phyloP scores from a whole-genome alignment of 2,888 invertebrate species.

The Tricholauxania praeusta region DNA sequence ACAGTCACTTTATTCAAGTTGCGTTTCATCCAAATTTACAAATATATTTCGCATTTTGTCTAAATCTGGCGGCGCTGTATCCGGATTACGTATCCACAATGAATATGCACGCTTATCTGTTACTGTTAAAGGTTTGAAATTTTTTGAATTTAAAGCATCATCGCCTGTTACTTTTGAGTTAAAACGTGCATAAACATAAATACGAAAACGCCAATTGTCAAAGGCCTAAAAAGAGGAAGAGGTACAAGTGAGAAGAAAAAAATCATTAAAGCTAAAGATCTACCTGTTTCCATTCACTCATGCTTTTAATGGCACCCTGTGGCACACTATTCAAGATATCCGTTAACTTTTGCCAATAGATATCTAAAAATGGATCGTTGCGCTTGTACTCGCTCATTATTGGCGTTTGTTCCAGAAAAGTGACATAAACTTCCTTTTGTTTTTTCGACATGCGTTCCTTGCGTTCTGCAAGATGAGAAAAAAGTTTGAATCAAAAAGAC shows the following conservation, averaged over 20 bases:
- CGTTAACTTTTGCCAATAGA: constrained; percentile 61
- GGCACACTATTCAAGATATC: constrained; percentile 61
- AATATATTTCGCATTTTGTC: constrained; percentile 65
- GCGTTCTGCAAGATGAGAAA: constrained; percentile 52
- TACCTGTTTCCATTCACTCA: constrained; percentile 60
- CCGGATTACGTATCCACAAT: constrained; percentile 64
- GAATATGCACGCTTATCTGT: constrained; percentile 63
- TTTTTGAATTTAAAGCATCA: constrained; percentile 60
- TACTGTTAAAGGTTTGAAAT: constrained; percentile 61
- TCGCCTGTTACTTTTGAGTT: constrained; percentile 62
- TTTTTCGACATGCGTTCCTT: constrained; percentile 64
- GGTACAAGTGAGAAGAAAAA: neutral
- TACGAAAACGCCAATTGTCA: constrained; percentile 64
- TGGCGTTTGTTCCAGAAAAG: constrained; percentile 61
- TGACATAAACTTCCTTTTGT: constrained; percentile 62
- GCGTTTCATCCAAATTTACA: constrained; percentile 60
- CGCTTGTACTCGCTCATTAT: constrained; percentile 61
- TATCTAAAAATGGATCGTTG: constrained; percentile 60
- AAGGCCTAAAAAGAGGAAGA: constrained; percentile 53
- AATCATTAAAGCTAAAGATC: neutral
- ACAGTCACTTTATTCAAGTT: constrained; percentile 50
- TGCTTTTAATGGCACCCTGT: constrained; percentile 61
- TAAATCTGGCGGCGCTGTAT: constrained; percentile 62
- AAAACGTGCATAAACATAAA: constrained; percentile 62
- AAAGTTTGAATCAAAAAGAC: constrained; percentile 18